Base-by-base conservation (phyloP, 1,140 invertebrate species). In the Drosophila subpulchrella region DNA sequence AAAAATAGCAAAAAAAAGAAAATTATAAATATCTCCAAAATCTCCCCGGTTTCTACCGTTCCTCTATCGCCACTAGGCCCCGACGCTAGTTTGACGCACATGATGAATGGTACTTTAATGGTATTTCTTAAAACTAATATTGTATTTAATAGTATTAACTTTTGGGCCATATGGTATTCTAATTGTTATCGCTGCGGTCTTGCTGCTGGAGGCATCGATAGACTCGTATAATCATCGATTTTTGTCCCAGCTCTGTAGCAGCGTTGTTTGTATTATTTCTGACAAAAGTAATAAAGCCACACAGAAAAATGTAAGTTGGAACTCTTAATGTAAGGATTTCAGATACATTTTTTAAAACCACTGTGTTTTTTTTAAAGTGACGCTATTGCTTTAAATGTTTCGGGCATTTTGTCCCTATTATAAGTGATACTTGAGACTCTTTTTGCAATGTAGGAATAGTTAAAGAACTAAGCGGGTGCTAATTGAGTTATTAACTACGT, bases 361-460 rank as follows among this genome's bases (percentile, higher is more conserved):
- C 46, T 66, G 57, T 75, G 81, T 20, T 20, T 20, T 86, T 86
- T 62, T 57, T 74, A 55, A 78, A 82, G 73, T 81, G 83, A 86
- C 79, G 82, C 82, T 74, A 82, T 75, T 66, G 54, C 68, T 82
- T 89, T 13, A 71, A 73, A 66, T 38, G 56, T 5, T 53, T 57
- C 70, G 80, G 30, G 4, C n/a, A 50, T 50, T 42, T 10, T 30
- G 54, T 8, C 24, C 11, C 38, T 38, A 44, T 15, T 51, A 63
- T 78, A 38, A 41, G 17, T 46, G 20, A 3, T 7, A 30, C 24
- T 30, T 55, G 13, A 20, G 20, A 20, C 7, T 32, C 11, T 32
- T 38, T 17, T 13, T 20, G 30, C 50, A 27, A 4, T 12, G 34
- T 7, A 17, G 36, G 7, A 24, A n/a, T 10, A 24, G 8, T 48